Evolutionary conservation across 2,113 vertebrate species (phyloP).

Genomic region (Narcine bancroftii): DNA sequence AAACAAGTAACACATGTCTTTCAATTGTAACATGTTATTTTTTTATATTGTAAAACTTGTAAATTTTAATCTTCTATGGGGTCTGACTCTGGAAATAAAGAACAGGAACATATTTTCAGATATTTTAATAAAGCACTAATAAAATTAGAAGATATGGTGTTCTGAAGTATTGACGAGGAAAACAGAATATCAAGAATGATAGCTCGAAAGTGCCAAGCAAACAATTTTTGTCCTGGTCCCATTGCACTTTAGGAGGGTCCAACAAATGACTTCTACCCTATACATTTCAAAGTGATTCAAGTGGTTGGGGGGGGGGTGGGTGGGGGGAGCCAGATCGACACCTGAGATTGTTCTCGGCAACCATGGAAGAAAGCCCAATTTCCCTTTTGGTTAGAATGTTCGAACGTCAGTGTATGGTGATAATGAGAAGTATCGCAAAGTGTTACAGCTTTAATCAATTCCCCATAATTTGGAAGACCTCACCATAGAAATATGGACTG

Average conservation of each 20-base stretch:
- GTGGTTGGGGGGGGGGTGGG: too few relatives aligned
- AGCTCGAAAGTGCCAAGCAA: not conserved
- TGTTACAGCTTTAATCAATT: not conserved
- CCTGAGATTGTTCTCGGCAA: not conserved
- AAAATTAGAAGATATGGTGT: not conserved
- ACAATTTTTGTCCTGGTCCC: not conserved
- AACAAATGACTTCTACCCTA: not conserved
- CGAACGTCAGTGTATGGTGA: not conserved
- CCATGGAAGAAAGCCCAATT: not conserved
- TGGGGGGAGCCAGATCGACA: too few relatives aligned
- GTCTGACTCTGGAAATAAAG: not conserved
- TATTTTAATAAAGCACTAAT: conserved; percentile 1
- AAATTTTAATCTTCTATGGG: not conserved
- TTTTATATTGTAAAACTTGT: conserved; percentile 8
- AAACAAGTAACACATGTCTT: conserved; percentile 33
- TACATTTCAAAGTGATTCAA: not conserved
- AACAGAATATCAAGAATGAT: too few relatives aligned
- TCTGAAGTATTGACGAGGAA: not conserved
- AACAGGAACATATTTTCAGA: not conserved
- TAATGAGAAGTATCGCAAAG: not conserved
- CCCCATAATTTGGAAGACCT: not conserved
- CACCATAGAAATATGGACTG: not conserved
- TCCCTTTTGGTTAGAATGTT: not conserved
- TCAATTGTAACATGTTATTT: conserved; percentile 9
- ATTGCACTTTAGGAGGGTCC: not conserved